Base-by-base conservation (phyloP, 2,113 vertebrate species). In the Gasterosteus nipponicus region DNA sequence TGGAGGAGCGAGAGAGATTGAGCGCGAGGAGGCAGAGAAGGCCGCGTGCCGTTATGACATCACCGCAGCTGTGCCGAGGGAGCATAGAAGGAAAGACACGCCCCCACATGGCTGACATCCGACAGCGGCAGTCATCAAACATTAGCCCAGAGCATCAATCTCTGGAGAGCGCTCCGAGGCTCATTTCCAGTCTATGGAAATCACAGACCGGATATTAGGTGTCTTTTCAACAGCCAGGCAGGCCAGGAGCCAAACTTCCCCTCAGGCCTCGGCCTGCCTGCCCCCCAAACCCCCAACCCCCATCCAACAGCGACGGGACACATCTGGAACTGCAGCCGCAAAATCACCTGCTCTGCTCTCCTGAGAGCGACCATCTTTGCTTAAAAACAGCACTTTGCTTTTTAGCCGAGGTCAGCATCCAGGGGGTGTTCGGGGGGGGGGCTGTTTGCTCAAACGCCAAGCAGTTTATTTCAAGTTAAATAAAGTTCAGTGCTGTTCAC, bases 41-140 rank as follows among this genome's bases (percentile, higher is more conserved):
- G 83, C 66, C 46, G 53, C 72, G 73, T 72, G 66, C 71, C 76
- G 14, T 70, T 83, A 69, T 89, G 89, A 89, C 84, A 90, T 88
- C 87, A 84, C 73, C 38, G 59, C 88, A 91, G 89, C 88, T 89
- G 89, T 82, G 77, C 82, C 63, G 76, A 83, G 85, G 78, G 86
- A 82, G 84, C 85, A 88, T 78, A 83, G 84, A 88, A 77, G 80
- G 76, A 83, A 85, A 88, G 7, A 38, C 5, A 38, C 82, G 57
- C 89, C 87, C 85, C 87, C 89, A 83, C 82, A 72, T 56, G 77
- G 69, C 81, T 83, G 81, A 81, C 86, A 91, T 89, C 87, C 78
- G 77, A 85, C 74, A 75, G 85, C 78, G 54, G 84, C 78, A 74
- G 69, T 80, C 80, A 79, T 85, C 90, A 87, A 87, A 86, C 86